A percentile compares a stretch with the other conserved stretches of the same genome.
These are phyloP conservation scores for Formica aserva DNA, from an alignment of 2,888 invertebrate genomes.

Conservation along the genomic window DNA sequence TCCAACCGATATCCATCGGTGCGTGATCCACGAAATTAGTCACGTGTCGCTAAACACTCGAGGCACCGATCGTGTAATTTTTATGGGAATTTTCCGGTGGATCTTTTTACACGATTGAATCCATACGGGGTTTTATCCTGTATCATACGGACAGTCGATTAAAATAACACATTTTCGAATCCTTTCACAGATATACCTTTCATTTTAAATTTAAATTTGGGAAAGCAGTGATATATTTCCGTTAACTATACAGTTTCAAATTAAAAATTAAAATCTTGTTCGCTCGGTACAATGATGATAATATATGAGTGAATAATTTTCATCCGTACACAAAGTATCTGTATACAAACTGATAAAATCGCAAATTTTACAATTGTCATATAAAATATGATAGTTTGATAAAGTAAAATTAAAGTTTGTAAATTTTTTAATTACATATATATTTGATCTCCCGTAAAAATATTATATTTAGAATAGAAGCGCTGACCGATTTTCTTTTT, in stretches of 20 bases:
- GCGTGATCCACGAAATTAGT: constrained; percentile 50
- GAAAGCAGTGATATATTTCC: not conserved
- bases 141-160: constrained; percentile 30
- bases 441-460: not conserved
- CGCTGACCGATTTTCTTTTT: not conserved
- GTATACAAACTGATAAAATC: constrained; percentile 7
- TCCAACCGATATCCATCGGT: constrained; percentile 33
- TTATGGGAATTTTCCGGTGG: constrained; percentile 48
- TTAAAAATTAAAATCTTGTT: constrained; percentile 38
- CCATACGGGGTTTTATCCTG: constrained; percentile 22
- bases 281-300: not conserved
- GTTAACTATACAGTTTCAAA: constrained; percentile 20
- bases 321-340: not conserved
- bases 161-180: constrained; percentile 30
- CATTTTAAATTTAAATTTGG: constrained; percentile 38
- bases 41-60: constrained; percentile 52
- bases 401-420: not conserved
- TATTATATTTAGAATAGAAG: not conserved
- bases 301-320: constrained; percentile 11
- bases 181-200: not conserved
- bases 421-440: not conserved
- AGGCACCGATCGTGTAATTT: constrained; percentile 47
- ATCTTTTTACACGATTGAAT: constrained; percentile 51
- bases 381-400: not conserved
- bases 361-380: not conserved